phyloP scores from a whole-genome alignment of 2,113 vertebrate species.

The Fregetta grallaria region DNA sequence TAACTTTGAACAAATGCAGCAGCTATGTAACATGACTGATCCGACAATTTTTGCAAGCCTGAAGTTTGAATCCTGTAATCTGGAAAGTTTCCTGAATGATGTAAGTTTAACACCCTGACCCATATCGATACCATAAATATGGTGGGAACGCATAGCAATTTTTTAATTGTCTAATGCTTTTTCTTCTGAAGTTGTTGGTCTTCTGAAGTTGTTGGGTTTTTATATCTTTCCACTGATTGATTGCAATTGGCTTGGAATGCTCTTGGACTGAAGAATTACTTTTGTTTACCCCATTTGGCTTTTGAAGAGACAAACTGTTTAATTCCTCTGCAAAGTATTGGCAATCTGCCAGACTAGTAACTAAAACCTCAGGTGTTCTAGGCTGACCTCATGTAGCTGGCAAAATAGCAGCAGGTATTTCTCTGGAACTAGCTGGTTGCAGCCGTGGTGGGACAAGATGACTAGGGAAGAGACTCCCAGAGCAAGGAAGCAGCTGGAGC shows the following conservation, averaged over 20 bases:
- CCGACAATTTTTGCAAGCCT: slow-evolving; percentile 4
- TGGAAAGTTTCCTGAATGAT: slow-evolving; percentile 72
- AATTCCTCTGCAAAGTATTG: neutral
- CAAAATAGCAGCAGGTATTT: neutral
- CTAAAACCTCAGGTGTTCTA: neutral
- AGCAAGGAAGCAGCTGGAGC: neutral
- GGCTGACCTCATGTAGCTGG: neutral
- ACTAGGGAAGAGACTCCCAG: neutral
- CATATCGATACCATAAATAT: neutral
- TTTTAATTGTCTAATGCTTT: neutral
- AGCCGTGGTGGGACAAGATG: neutral
- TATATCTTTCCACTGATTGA: neutral
- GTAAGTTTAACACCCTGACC: slow-evolving; percentile 41
- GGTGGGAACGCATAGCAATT: neutral
- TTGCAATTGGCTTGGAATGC: neutral
- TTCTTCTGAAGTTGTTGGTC: neutral
- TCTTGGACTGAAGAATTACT: neutral
- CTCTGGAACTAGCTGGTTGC: neutral
- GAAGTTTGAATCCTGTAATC: slow-evolving; percentile 70
- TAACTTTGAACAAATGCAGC: slow-evolving; percentile 70
- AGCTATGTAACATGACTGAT: slow-evolving; percentile 35
- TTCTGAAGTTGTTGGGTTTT: neutral
- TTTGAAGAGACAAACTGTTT: neutral
- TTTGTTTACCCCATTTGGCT: neutral
- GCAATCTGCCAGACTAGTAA: neutral